Percentiles rank a stretch among this genome's conserved stretches.
These are phyloP conservation scores for Istiophorus platypterus DNA, from an alignment of 2,113 vertebrate genomes.

Conservation along the genomic window DNA sequence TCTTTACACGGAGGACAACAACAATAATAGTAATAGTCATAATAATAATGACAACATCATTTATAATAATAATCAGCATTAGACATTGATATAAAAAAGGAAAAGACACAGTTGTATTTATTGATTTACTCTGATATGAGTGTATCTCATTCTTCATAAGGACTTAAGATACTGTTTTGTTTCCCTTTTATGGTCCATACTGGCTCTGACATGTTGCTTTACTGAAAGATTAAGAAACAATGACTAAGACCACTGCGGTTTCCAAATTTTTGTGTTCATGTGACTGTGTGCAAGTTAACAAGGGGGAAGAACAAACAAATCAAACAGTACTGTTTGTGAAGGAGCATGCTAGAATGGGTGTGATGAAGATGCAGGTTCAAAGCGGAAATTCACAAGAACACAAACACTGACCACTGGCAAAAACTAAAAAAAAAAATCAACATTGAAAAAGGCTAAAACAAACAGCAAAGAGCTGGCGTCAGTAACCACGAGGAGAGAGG, in stretches of 20 bases:
- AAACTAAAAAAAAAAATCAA: slow-evolving; percentile 66
- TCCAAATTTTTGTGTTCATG: slow-evolving; percentile 44
- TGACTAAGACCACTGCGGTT: slow-evolving; percentile 43
- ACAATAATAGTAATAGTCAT: slow-evolving; percentile 82
- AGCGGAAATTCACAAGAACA: slow-evolving; percentile 72
- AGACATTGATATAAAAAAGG: slow-evolving; percentile 69
- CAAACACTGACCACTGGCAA: slow-evolving; percentile 71
- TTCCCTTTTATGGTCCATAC: slow-evolving; percentile 66
- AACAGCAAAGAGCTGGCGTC: slow-evolving; percentile 86
- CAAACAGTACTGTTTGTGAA: slow-evolving; percentile 26
- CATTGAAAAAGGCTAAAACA: slow-evolving; percentile 80
- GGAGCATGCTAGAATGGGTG: slow-evolving; percentile 60
- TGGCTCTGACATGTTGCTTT: slow-evolving; percentile 66
- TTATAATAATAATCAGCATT: slow-evolving; percentile 69
- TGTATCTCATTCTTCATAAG: slow-evolving; percentile 52
- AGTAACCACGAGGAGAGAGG: slow-evolving; percentile 64
- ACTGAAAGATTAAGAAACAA: slow-evolving; percentile 55
- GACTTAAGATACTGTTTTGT: slow-evolving; percentile 36
- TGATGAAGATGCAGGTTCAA: slow-evolving; percentile 49
- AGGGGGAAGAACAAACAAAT: slow-evolving; percentile 15
- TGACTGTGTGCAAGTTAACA: slow-evolving; percentile 49
- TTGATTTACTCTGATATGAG: slow-evolving; percentile 52
- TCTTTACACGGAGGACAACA: slow-evolving; percentile 82
- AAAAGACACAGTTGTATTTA: slow-evolving; percentile 54
- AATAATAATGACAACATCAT: slow-evolving; percentile 81